Base-by-base conservation (phyloP, 2,113 vertebrate genomes). In the Serilophus lunatus region DNA sequence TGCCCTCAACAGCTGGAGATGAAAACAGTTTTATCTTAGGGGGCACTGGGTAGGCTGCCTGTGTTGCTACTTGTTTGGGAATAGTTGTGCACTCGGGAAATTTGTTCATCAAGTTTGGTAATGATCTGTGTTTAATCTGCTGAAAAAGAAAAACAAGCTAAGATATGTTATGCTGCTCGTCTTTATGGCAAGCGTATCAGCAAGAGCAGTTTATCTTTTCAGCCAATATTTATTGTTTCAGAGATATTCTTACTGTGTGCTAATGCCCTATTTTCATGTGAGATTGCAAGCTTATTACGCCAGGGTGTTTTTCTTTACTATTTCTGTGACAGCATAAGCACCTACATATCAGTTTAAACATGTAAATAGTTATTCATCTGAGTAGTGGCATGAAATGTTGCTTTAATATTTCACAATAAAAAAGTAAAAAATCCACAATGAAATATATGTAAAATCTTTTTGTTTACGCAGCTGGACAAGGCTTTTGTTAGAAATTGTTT, bases 381-480 rank as follows among this genome's bases (percentile, higher is more conserved):
- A 82, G 18, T 36, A 81, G 38, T 59, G 36, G 70, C 36, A 81
- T 90, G 61, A 96, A 26, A 17, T 26, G 29, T 72, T 85, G n/a
- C 40, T n/a, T 59, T 88, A 89, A 20, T 63, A 61, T 61, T 77
- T 84, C 29, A 80, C 6, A 79, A 64, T 31, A 72, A 35, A 77
- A 85, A 25, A 33, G 40, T 33, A 6, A 54, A 91, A 84, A 88
- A 86, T 56, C 33, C 35, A 59, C 23, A 88, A 31, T 80, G 44
- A 96, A 95, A 93, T 96, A 82, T 91, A 92, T 53, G 36, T 76
- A 92, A 87, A 93, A 82, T 63, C 16, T 7, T 80, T 79, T 82
- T 97, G 91, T 97, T 96, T 95, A 97, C 54, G 82, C 93, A 96
- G 93, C 92, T 96, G 96, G 82, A 87, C 44, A 45, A 93, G 35